Base-by-base conservation (phyloP, 2,113 vertebrate genomes). In the Microtus ochrogaster region DNA sequence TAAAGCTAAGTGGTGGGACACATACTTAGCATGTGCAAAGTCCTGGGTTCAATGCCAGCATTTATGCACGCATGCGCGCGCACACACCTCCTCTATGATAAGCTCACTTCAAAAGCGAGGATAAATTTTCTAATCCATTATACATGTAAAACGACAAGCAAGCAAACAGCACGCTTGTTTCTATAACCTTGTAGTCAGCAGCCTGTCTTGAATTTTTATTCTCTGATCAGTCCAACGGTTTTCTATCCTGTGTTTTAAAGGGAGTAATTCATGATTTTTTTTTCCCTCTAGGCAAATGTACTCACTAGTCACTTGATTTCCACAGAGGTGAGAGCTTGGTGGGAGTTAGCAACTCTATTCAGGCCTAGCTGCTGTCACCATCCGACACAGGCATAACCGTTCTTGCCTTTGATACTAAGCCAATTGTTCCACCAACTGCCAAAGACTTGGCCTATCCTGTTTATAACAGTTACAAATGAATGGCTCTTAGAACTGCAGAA, bases 91-190 rank as follows among this genome's bases (percentile, higher is more conserved):
- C 24, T 93, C 44, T 44, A 33, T 66, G 11, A 85, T 68, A 66
- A 66, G 19, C 22, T 72, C 33, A 77, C 91, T 86, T 95, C 77
- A 78, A 94, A 95, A 92, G 66, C 22, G 55, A 92, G 58, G 39
- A 87, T 72, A 74, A 58, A 2, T 63, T 73, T n/a, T 92, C 30
- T 92, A 94, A 94, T 84, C 66, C 33, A 47, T 79, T 44, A 52
- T 12, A 81, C 36, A 47, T 17, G 74, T 22, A 76, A 68, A 92
- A 61, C 11, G 77, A 77, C 22, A 84, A 93, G 68, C 68, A 82
- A 91, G 47, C 28, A 61, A 78, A 66, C 1, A 28, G 26, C 4
- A 86, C 5, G 1, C 24, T 82, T 6, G 19, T 39, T 68, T 92
- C 61, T 17, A 77, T 89, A 82, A 66, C 55, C 41, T 44, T 68